Percentiles rank a stretch among this genome's conserved stretches.
Conservation (phyloP, 2,797 vertebrate genomes). For the Dipus sagitta region DNA sequence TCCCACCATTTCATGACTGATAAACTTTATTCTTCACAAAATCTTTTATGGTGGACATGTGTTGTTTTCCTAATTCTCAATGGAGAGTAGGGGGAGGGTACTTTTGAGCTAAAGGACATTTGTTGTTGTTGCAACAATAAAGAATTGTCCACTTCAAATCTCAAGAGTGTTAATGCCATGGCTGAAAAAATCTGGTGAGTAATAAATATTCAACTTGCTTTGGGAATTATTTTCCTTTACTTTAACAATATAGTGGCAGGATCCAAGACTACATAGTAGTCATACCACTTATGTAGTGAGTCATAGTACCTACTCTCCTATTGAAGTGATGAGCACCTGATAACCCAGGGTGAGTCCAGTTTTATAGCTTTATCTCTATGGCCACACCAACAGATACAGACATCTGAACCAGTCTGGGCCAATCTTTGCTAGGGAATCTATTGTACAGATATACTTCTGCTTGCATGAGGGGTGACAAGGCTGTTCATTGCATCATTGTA, state of each 20-base stretch:
- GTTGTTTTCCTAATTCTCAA: not conserved
- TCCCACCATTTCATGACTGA: not conserved
- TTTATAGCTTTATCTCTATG: not conserved
- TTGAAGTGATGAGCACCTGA: not conserved
- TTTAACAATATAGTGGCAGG: not conserved
- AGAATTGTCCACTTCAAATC: not conserved
- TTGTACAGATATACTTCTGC: not conserved
- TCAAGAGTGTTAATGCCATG: not conserved
- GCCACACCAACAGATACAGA: not conserved
- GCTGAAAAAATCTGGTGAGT: not conserved
- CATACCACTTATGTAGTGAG: not conserved
- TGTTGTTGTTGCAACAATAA: slow-evolving; percentile 24
- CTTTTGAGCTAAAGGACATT: slow-evolving; percentile 28
- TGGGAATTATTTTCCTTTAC: not conserved
- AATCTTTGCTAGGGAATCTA: not conserved
- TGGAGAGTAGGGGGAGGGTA: not conserved
- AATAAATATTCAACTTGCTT: not conserved
- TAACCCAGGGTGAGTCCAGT: not conserved
- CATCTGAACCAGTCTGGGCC: not conserved
- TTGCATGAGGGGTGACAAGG: not conserved
- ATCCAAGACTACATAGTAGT: not conserved
- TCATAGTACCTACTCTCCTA: not conserved
- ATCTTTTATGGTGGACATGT: slow-evolving; percentile 12
- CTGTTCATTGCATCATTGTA: not conserved
- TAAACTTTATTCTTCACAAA: slow-evolving; percentile 4